Evolutionary conservation across 2,113 vertebrate species (phyloP), one percentile per base, ranked within the genome.

Genomic region (Amblyornis subalaris): DNA sequence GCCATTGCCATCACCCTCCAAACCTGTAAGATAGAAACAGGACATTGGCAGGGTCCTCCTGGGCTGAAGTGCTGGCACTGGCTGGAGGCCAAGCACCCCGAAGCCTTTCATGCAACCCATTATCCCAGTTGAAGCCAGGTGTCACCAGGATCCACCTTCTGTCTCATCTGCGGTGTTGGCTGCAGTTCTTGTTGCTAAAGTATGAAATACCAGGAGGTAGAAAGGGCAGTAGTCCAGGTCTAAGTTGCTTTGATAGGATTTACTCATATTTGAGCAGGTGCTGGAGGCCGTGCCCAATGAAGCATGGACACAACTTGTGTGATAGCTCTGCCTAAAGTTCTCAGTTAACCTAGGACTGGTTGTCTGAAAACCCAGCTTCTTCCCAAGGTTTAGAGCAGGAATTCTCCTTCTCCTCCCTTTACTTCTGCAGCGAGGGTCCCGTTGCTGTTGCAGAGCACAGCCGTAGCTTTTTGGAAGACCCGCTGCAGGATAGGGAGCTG

Each of bases 1-100:
- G 57, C 96, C 94, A 1, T 98, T 98, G 54, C 90, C 92, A 7
- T 97, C 35, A 2, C 85, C 90, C 36, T 89, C 80, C 35, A 85
- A 38, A 51, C 96, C 97, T 98, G 25, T n/a, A 79, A 88, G 42
- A 93, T 0, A 62, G 0, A 45, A 79, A 77, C 0, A 2, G 64
- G 89, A 95, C 53, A 14, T 10, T 58, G 40, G 71, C 35, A 76
- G n/a, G 42, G 7, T 66, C 60, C 58, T 62, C n/a, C 73, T 38
- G 85, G 22, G n/a, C 13, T 5, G 42, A 45, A 47, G 20, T 12
- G 48, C 22, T 70, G 76, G 40, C 10, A 4, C 60, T 85, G 55
- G 51, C 55, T 14, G 42, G 31, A 77, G 42, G 40, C 54, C 73
- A 12, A 50, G 10, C 38, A 42, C 51, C 44, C 61, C 0, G 0